phyloP scores from a whole-genome alignment of 2,113 vertebrate species.

The Pelvicachromis taeniatus region DNA sequence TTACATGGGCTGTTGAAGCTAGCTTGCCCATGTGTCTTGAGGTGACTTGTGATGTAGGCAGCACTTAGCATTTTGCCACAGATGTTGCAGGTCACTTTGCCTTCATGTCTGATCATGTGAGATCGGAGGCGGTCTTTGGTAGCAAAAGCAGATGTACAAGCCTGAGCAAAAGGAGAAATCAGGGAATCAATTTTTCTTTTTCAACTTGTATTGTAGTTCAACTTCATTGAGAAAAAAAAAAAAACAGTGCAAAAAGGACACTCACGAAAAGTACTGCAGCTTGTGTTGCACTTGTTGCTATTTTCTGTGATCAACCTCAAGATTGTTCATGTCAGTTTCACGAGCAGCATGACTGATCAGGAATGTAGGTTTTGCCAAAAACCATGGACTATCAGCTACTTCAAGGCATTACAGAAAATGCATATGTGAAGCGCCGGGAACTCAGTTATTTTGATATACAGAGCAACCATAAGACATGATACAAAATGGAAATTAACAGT shows the following conservation, averaged over 20 bases:
- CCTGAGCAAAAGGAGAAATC: slow-evolving; percentile 67
- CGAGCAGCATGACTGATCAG: neutral
- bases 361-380: neutral
- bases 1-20: slow-evolving; percentile 91
- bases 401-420: neutral
- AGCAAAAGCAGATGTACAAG: slow-evolving; percentile 96
- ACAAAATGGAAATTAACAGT: neutral
- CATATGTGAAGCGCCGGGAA: neutral
- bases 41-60: slow-evolving; percentile 98
- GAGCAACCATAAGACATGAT: neutral
- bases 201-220: neutral
- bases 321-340: neutral
- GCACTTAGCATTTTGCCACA: slow-evolving; percentile 98
- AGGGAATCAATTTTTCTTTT: neutral
- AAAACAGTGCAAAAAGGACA: neutral
- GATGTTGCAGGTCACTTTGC: slow-evolving; percentile 98
- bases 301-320: neutral
- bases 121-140: slow-evolving; percentile 98
- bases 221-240: neutral
- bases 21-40: slow-evolving; percentile 96
- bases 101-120: slow-evolving; percentile 98
- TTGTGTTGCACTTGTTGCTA: neutral
- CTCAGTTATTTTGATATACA: neutral
- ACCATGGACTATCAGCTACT: neutral
- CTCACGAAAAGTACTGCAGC: neutral